A percentile compares a stretch with the other conserved stretches of the same genome.
These are phyloP conservation scores for Rachycentron canadum DNA, from an alignment of 2,797 vertebrate genomes.

Conservation along the genomic window DNA sequence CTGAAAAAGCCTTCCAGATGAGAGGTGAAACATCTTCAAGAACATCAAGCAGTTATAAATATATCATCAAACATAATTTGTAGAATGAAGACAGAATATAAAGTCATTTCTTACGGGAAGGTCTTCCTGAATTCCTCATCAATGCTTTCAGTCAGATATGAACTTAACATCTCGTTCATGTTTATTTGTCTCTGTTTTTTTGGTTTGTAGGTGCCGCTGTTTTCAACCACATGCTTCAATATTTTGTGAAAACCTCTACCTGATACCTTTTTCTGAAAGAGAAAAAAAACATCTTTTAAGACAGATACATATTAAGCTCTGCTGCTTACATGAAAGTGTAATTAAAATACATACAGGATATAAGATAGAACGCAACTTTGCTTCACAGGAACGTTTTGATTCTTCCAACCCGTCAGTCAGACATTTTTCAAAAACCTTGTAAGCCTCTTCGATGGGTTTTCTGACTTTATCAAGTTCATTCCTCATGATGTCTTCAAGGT, in stretches of 20 bases:
- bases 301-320: not conserved
- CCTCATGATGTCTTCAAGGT: not conserved
- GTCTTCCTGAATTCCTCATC: constrained; percentile 63
- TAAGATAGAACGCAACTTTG: not conserved
- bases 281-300: not conserved
- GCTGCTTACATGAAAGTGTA: not conserved
- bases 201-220: not conserved
- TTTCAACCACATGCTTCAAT: constrained; percentile 26
- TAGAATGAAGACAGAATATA: no score
- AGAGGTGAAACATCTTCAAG: no score
- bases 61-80: no score
- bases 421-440: constrained; percentile 10
- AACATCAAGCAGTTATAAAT: no score
- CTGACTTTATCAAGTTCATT: not conserved
- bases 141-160: constrained; percentile 47
- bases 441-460: not conserved
- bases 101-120: constrained; percentile 60
- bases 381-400: constrained; percentile 26
- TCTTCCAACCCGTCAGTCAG: constrained; percentile 41
- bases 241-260: rapidly evolving
- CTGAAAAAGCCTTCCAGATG: no score
- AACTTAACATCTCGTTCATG: constrained; percentile 52
- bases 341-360: constrained; percentile 16
- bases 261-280: rapidly evolving
- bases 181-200: constrained; percentile 23